Evolutionary conservation across 2,797 vertebrate genomes (phyloP).

Genomic region (Pantherophis alleghaniensis): DNA sequence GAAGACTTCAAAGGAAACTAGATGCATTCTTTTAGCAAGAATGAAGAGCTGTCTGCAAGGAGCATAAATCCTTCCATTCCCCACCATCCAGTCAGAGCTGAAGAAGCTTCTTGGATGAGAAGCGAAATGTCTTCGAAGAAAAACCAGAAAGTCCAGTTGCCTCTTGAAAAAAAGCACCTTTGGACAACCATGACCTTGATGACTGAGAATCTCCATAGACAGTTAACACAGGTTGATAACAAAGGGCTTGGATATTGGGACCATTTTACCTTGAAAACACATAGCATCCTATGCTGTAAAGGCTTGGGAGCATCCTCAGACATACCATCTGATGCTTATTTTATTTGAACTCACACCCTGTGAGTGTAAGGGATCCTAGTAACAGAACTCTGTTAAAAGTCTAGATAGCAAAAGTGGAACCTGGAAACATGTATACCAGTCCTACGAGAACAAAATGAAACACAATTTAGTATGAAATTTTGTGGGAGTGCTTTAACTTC

Average conservation of each 20-base stretch:
- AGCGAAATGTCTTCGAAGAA: too few species aligned
- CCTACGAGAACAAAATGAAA: not conserved
- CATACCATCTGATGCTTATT: not conserved
- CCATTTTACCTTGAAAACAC: not conserved
- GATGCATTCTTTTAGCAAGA: too few species aligned
- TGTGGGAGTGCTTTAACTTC: not conserved
- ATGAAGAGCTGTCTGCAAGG: too few species aligned
- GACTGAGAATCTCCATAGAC: too few species aligned
- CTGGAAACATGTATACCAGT: not conserved
- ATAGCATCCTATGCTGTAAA: not conserved
- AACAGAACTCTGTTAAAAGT: not conserved
- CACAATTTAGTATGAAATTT: not conserved
- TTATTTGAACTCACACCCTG: not conserved
- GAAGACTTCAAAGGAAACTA: too few species aligned
- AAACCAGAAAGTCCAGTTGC: too few species aligned
- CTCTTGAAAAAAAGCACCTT: too few species aligned
- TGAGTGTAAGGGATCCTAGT: not conserved
- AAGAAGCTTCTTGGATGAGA: too few species aligned
- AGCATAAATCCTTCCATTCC: too few species aligned
- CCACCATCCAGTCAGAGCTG: too few species aligned
- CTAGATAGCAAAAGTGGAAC: not conserved
- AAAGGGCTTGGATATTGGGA: not conserved
- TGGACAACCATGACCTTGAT: too few species aligned
- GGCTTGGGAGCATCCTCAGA: not conserved
- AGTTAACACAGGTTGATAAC: accelerated